Evolutionary conservation across 2,113 vertebrate genomes (phyloP).

Genomic region (Esox niger): DNA sequence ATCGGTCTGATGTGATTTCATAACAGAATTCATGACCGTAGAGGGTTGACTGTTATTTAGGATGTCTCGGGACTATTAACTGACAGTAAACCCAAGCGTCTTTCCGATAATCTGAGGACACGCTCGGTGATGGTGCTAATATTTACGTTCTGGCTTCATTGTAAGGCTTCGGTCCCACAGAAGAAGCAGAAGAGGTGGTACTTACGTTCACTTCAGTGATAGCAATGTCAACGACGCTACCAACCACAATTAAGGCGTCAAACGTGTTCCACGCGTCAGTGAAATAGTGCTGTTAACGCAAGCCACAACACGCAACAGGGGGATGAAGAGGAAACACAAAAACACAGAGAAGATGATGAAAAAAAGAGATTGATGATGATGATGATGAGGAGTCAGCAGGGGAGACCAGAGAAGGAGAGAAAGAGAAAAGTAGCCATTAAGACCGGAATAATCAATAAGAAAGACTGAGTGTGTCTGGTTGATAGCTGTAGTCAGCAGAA

Average conservation of each 20-base stretch:
- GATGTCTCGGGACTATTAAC: neutral
- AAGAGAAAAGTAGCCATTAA: constrained; percentile 59
- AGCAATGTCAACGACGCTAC: constrained; percentile 99
- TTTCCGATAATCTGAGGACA: no score
- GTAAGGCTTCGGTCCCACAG: constrained; percentile 72
- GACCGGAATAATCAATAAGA: neutral
- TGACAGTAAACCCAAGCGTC: neutral
- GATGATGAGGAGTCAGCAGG: neutral
- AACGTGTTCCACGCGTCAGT: constrained; percentile 99
- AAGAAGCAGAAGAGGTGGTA: constrained; percentile 65
- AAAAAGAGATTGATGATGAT: constrained; percentile 5
- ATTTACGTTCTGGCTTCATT: constrained; percentile 41
- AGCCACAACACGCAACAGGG: constrained; percentile 63
- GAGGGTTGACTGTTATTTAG: neutral
- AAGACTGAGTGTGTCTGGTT: constrained; percentile 18
- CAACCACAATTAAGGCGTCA: constrained; percentile 99
- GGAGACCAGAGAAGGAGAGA: constrained; percentile 28
- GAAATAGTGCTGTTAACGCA: constrained; percentile 98
- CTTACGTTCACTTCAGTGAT: constrained; percentile 99
- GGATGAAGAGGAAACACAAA: constrained; percentile 14
- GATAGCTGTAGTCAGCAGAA: constrained; percentile 6
- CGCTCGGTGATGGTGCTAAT: neutral
- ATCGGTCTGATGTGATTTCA: no score
- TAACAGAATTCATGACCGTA: neutral
- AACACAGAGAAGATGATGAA: neutral